A percentile compares a stretch with the other conserved stretches of the same genome.
Conservation (phyloP, 2,888 invertebrate species). For the Slavum lentiscoides region DNA sequence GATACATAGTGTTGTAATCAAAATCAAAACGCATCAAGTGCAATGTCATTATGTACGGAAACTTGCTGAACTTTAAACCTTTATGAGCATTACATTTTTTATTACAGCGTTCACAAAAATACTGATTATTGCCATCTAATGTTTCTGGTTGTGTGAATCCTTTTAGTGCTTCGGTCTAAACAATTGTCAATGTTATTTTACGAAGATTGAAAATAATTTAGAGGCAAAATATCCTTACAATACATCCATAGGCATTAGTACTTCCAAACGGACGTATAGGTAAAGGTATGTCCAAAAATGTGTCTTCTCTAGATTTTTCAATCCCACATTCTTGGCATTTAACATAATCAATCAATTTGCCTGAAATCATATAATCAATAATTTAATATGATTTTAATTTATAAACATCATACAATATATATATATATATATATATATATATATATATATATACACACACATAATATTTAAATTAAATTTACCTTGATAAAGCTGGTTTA, state of each 20-base stretch:
- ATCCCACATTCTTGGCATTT: conserved; percentile 83
- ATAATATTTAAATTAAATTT: conserved; percentile 56
- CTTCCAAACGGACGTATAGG: conserved; percentile 83
- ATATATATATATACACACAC: no score
- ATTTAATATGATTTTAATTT: background rate
- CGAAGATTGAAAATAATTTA: background rate
- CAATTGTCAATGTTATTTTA: background rate
- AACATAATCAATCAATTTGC: conserved; percentile 84
- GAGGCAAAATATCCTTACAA: conserved; percentile 62
- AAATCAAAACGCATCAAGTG: conserved; percentile 90
- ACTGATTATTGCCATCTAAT: conserved; percentile 82
- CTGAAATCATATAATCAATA: conserved; percentile 59
- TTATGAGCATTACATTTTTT: conserved; percentile 88
- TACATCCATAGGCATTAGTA: conserved; percentile 74
- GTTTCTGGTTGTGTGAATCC: conserved; percentile 85
- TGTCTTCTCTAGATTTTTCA: conserved; percentile 80
- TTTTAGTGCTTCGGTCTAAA: conserved; percentile 75
- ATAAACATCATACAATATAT: background rate
- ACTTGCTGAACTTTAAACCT: conserved; percentile 81
- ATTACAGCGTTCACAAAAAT: conserved; percentile 82
- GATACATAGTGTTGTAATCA: conserved; percentile 79
- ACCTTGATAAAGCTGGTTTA: conserved; percentile 77
- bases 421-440: no score
- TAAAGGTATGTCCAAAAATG: conserved; percentile 82
- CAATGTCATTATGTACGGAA: conserved; percentile 83